Percentiles rank a stretch among this genome's conserved stretches.
Conservation (phyloP, 1,140 invertebrate species). For the Muscidifurax raptorellus region DNA sequence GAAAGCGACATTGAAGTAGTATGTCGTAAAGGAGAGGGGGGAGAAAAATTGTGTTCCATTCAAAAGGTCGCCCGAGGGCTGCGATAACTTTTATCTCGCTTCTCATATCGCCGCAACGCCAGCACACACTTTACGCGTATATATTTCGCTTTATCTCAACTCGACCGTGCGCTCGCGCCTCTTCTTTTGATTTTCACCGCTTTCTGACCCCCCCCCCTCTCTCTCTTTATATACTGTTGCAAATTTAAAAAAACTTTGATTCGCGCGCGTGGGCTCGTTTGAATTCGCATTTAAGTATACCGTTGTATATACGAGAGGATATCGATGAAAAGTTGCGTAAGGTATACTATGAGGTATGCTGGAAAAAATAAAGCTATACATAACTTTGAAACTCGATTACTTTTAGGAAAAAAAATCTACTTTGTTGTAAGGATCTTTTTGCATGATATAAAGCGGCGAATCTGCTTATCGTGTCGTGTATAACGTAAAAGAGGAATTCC, state of each 20-base stretch:
- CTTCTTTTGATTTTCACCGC: too few relatives aligned
- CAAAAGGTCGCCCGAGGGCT: neutral
- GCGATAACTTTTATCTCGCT: neutral
- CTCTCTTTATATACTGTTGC: too few relatives aligned
- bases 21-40: neutral
- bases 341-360: neutral
- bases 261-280: too few relatives aligned
- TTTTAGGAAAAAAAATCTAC: too few relatives aligned
- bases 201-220: too few relatives aligned
- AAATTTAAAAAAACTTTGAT: too few relatives aligned
- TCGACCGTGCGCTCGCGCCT: too few relatives aligned
- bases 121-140: too few relatives aligned
- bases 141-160: neutral
- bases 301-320: too few relatives aligned
- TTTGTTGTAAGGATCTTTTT: neutral
- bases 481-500: neutral
- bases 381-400: neutral
- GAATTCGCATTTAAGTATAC: too few relatives aligned
- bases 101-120: neutral
- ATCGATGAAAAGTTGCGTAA: neutral
- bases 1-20: neutral
- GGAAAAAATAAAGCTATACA: neutral
- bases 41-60: conserved; percentile 6
- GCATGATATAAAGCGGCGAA: neutral
- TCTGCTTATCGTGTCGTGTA: neutral